Evolutionary conservation across 1,140 invertebrate species (phyloP).

Genomic region (Megalonaias nervosa): DNA sequence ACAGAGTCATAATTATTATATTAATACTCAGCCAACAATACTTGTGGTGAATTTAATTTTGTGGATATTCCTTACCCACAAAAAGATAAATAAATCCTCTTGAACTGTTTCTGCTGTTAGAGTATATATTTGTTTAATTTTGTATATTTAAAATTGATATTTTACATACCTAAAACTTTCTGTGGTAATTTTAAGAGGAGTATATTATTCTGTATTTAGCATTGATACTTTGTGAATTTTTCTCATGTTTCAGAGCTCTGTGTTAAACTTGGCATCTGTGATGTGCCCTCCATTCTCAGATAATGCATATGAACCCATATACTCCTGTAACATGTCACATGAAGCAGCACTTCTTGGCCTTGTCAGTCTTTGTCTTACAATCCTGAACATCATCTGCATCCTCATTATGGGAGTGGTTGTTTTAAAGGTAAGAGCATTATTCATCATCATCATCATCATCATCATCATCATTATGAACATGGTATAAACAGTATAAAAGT

Average conservation of each 20-base stretch:
- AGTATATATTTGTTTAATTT: no score
- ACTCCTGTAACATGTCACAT: conserved; percentile 69
- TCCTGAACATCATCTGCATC: conserved; percentile 89
- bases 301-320: conserved; percentile 61
- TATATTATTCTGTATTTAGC: background rate
- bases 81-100: no score
- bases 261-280: background rate
- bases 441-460: background rate
- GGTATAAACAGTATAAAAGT: background rate
- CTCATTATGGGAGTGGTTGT: conserved; percentile 86
- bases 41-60: no score
- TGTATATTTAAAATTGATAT: background rate
- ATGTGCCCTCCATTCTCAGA: conserved; percentile 49
- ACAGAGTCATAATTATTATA: no score
- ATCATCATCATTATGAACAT: conserved; percentile 1
- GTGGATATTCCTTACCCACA: no score
- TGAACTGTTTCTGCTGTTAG: no score
- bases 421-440: conserved; percentile 77
- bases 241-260: background rate
- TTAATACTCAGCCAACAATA: no score
- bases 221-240: background rate
- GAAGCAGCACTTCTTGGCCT: conserved; percentile 86
- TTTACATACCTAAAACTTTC: background rate
- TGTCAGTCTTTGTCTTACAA: conserved; percentile 84
- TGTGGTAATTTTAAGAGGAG: background rate